Base-by-base conservation (phyloP, 2,888 invertebrate genomes). In the Lithosia quadra region DNA sequence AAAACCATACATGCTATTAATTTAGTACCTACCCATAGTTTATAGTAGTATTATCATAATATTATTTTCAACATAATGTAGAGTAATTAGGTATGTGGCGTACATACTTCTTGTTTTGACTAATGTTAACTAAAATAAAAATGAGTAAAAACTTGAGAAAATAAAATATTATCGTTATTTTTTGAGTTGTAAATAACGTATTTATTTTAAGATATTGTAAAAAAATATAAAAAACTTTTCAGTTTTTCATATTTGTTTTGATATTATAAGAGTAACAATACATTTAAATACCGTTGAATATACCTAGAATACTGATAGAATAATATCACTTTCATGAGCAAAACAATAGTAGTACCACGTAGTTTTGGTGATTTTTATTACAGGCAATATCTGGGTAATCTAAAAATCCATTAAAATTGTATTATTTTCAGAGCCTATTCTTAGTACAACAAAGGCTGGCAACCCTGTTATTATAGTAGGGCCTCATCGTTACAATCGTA, bases 381-480 rank as follows among this genome's bases (percentile, higher is more conserved):
- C 49, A 49, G 49, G 4, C 3, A 49, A n/a, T n/a, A 49, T 49
- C n/a, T 18, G 49, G 8, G 18, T 4, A 49, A 5, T 49, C n/a
- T n/a, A 49, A 49, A 49, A 49, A n/a, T 49, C 18, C 18, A 43
- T 43, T 43, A 43, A 49, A 18, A 43, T 18, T 9, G n/a, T 49
- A n/a, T 49, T 49, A 39, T 60, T 60, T 60, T 63, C 62, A 63
- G 62, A 22, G 11, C 33, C 84, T n/a, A 72, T 79, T 28, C 84
- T 84, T 66, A 80, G 77, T n/a, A 80, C 65, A 34, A 85, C 81
- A 8, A 81, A 74, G 1, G 65, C 65, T 28, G 88, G 89, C 1
- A 88, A 86, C 61, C 85, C 83, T 4, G 82, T 88, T 4, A 81
- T 90, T 15, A 53, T 82, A 13, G 39, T 86, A 22, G 84, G 88